Percentiles rank a stretch among this genome's conserved stretches.
Conservation (phyloP, 1,140 invertebrate species). For the Nilaparvata lugens region DNA sequence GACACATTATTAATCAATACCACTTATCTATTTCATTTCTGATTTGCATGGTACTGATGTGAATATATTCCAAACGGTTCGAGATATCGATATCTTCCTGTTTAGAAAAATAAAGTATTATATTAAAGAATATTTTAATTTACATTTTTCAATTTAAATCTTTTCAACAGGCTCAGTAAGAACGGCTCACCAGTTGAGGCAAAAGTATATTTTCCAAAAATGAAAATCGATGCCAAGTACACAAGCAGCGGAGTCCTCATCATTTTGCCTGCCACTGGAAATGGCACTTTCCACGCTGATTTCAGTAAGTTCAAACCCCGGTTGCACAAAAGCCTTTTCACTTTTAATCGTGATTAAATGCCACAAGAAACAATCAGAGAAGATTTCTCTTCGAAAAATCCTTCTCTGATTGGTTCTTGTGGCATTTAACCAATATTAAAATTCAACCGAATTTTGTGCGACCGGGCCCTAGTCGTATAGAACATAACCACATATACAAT, state of each 20-base stretch:
- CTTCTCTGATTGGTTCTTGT: too few relatives aligned
- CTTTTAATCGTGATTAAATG: too few relatives aligned
- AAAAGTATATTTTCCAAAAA: constrained; percentile 50
- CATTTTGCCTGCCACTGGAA: constrained; percentile 60
- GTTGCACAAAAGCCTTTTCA: too few relatives aligned
- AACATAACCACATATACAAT: too few relatives aligned
- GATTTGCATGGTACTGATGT: not conserved
- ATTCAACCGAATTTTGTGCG: too few relatives aligned
- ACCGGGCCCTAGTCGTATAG: too few relatives aligned
- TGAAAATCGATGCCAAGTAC: constrained; percentile 56
- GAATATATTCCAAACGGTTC: too few relatives aligned
- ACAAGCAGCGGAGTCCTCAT: constrained; percentile 58
- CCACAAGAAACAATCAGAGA: too few relatives aligned
- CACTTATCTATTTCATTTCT: not conserved
- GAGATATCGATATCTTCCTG: too few relatives aligned
- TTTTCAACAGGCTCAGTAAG: constrained; percentile 38
- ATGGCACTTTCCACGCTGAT: constrained; percentile 55
- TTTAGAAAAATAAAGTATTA: not conserved
- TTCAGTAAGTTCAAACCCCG: constrained; percentile 47
- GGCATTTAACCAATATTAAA: too few relatives aligned
- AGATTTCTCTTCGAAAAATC: too few relatives aligned
- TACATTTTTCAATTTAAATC: not conserved
- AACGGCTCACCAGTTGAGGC: constrained; percentile 53
- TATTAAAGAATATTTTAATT: not conserved
- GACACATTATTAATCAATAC: too few relatives aligned